Base-by-base conservation (phyloP, 2,888 invertebrate genomes). In the Drosophila merina region DNA sequence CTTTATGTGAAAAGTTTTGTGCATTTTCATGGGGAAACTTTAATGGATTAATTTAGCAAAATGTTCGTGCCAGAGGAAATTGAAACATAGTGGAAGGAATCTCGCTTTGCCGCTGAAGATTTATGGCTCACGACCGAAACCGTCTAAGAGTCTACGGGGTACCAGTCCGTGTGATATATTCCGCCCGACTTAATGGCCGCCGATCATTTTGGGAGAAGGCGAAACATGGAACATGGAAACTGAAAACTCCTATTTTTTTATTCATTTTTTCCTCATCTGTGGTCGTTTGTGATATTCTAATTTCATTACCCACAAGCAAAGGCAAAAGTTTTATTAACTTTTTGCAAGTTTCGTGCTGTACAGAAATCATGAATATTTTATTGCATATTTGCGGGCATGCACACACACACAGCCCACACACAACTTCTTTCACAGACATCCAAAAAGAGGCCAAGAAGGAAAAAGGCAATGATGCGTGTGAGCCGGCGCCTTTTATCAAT, bases 41-140 rank as follows among this genome's bases (percentile, higher is more conserved):
- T 75, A 85, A 88, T 88, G 86, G 86, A 86, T 84, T 88, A 84
- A 86, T 85, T 85, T 80, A 71, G 64, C 71, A 72, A 83, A 86
- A 72, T 70, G 79, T 82, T 85, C 77, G 74, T 77, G 67, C 57
- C 48, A 70, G 64, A 71, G 84, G 86, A 88, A 84, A 84, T 84
- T 83, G 86, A 84, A 84, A 88, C 78, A 72, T 73, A 72, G 69
- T 57, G 72, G 66, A 40, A 47, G 33, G 33, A 36, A 36, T 36
- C 36, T 36, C 36, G n/a, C 36, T n/a, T 2, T 31, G 20, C 9
- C n/a, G 44, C 69, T 62, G 12, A 59, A 76, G 79, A 84, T 88
- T 88, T 88, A 84, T 88, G 69, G 62, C 72, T 59, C 56, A 75
- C 63, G 45, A 9, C 38, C 33, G 33, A 33, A 33, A 20, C 10